Evolutionary conservation across 2,888 invertebrate species (phyloP).

Genomic region (Hypomecis atomaria): DNA sequence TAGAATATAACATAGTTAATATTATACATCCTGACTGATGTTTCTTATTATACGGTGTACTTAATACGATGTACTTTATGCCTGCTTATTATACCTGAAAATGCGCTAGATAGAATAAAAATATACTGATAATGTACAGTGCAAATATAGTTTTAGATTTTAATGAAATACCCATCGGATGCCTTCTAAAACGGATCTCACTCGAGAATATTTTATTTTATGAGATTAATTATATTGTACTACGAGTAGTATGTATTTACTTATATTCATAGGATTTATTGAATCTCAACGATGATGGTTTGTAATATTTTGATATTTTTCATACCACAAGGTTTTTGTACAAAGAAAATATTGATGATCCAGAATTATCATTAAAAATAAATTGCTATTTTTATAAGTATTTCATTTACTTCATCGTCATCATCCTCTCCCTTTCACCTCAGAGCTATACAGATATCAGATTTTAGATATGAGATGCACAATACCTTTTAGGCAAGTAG

Average conservation of each 20-base stretch:
- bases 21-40: background rate
- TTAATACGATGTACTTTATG: conserved; percentile 3
- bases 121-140: conserved; percentile 29
- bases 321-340: conserved; percentile 30
- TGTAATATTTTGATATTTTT: conserved; percentile 13
- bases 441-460: no score
- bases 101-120: conserved; percentile 8
- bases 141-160: conserved; percentile 29
- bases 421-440: no score
- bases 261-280: conserved; percentile 3
- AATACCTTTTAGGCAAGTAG: no score
- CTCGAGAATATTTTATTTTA: conserved; percentile 58
- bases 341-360: conserved; percentile 23
- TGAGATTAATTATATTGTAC: conserved; percentile 34
- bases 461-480: no score
- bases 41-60: conserved; percentile 7
- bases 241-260: conserved; percentile 8
- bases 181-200: conserved; percentile 67
- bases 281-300: conserved; percentile 14
- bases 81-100: conserved; percentile 2
- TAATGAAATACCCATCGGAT: conserved; percentile 46
- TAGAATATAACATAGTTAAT: no score
- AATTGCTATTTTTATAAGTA: conserved; percentile 11
- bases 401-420: conserved; percentile 15
- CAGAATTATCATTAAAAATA: conserved; percentile 29